These are phyloP conservation scores for Betta splendens DNA, from an alignment of 2,797 vertebrate species.

Conservation along the genomic window DNA sequence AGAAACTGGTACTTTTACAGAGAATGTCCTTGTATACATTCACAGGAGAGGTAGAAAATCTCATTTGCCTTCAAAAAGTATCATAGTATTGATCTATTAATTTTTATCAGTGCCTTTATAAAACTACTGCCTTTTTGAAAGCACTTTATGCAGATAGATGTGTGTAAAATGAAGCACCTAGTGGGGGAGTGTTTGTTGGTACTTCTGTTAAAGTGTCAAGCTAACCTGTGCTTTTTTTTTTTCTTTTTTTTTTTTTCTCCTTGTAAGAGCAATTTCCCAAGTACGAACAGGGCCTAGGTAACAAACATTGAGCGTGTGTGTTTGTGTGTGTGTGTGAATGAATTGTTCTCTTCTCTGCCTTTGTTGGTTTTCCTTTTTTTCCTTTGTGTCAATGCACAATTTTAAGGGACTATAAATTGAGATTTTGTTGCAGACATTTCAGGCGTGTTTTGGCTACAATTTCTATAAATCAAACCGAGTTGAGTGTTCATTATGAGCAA, in stretches of 20 bases:
- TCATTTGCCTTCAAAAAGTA: slow-evolving; percentile 66
- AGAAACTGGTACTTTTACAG: slow-evolving; percentile 46
- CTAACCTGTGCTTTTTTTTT: slow-evolving; percentile 37
- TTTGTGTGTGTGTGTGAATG: slow-evolving; percentile 18
- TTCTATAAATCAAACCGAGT: slow-evolving; percentile 23
- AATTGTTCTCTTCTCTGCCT: background rate
- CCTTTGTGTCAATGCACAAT: slow-evolving; percentile 22
- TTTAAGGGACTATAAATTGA: slow-evolving; percentile 20
- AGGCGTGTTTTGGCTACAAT: slow-evolving; percentile 17
- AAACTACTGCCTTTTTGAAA: slow-evolving; percentile 79
- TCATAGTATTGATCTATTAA: slow-evolving; percentile 52
- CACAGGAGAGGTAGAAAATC: background rate
- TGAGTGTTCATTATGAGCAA: slow-evolving; percentile 14
- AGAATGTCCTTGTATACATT: slow-evolving; percentile 41
- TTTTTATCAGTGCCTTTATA: slow-evolving; percentile 80
- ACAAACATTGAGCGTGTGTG: slow-evolving; percentile 19
- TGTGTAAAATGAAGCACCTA: slow-evolving; percentile 54
- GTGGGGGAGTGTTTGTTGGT: slow-evolving; percentile 58
- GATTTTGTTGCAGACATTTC: slow-evolving; percentile 31
- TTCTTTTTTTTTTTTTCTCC: slow-evolving; percentile 13
- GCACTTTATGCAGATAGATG: slow-evolving; percentile 77
- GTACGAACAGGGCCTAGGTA: slow-evolving; percentile 23
- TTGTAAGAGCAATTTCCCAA: slow-evolving; percentile 37
- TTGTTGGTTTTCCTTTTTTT: slow-evolving; percentile 17
- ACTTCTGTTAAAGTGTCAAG: slow-evolving; percentile 38